A percentile compares a stretch with the other conserved stretches of the same genome.
Conservation (phyloP, 2,113 vertebrate genomes). For the Nyctibius bracteatus region DNA sequence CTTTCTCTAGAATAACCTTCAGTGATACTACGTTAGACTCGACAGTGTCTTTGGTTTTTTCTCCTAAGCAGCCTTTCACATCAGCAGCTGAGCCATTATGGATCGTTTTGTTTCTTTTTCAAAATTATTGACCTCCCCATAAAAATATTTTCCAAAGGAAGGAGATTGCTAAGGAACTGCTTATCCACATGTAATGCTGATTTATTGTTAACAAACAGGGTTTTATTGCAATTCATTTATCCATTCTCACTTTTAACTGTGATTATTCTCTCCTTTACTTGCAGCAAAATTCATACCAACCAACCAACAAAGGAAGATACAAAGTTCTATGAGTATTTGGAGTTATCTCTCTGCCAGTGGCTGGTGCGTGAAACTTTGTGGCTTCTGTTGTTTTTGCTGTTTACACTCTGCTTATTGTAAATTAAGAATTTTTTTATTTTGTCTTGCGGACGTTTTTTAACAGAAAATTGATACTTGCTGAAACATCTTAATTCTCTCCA, state of each 20-base stretch:
- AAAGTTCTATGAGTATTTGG: conserved; percentile 88
- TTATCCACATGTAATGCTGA: not conserved
- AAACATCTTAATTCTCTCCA: conserved; percentile 52
- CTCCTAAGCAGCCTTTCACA: not conserved
- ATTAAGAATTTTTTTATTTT: conserved; percentile 72
- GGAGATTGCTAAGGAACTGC: not conserved
- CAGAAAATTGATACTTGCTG: conserved; percentile 67
- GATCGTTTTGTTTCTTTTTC: not conserved
- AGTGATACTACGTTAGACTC: not conserved
- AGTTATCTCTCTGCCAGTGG: conserved; percentile 40
- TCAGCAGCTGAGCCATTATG: not conserved
- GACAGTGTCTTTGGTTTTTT: not conserved
- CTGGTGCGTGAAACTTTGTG: conserved; percentile 65
- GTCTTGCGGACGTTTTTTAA: conserved; percentile 71
- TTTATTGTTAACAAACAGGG: not conserved
- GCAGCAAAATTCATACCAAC: conserved; percentile 99
- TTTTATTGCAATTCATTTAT: not conserved
- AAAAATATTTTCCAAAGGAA: not conserved
- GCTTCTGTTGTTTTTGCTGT: conserved; percentile 68
- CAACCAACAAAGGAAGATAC: conserved; percentile 97
- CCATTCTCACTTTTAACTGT: not conserved
- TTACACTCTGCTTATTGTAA: conserved; percentile 75
- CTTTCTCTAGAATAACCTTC: not conserved
- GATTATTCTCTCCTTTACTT: conserved; percentile 43
- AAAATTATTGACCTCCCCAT: not conserved